These are phyloP conservation scores for Pandemis heparana DNA, from an alignment of 2,888 invertebrate species.

Conservation along the genomic window DNA sequence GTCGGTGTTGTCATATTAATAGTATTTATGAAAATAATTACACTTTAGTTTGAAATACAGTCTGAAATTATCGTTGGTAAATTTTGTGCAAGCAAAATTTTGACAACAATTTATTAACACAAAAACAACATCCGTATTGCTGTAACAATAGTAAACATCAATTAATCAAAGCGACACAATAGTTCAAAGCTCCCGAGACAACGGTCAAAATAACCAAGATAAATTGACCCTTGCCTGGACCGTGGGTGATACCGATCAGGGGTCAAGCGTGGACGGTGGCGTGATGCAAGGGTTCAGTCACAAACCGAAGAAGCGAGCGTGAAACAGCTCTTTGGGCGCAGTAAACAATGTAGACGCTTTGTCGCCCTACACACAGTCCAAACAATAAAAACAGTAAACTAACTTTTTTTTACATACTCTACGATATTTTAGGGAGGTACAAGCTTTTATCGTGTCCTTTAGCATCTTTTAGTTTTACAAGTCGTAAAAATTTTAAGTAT, in stretches of 20 bases:
- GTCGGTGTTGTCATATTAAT: no score
- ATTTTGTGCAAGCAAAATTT: neutral
- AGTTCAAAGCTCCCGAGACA: neutral
- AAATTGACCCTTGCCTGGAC: neutral
- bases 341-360: constrained; percentile 42
- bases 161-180: constrained; percentile 12
- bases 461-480: no score
- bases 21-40: no score
- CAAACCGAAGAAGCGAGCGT: constrained; percentile 39
- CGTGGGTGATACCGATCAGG: neutral
- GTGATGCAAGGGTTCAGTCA: constrained; percentile 27
- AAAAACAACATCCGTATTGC: neutral
- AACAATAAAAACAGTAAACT: neutral
- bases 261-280: constrained; percentile 7
- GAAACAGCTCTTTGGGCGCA: constrained; percentile 35
- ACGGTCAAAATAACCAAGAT: neutral
- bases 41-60: neutral
- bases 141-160: neutral
- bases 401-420: no score
- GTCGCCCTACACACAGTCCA: constrained; percentile 29
- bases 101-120: neutral
- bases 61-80: neutral
- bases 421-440: no score
- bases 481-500: no score
- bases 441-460: neutral